Evolutionary conservation across 2,113 vertebrate genomes (phyloP).

Genomic region (Morone saxatilis): DNA sequence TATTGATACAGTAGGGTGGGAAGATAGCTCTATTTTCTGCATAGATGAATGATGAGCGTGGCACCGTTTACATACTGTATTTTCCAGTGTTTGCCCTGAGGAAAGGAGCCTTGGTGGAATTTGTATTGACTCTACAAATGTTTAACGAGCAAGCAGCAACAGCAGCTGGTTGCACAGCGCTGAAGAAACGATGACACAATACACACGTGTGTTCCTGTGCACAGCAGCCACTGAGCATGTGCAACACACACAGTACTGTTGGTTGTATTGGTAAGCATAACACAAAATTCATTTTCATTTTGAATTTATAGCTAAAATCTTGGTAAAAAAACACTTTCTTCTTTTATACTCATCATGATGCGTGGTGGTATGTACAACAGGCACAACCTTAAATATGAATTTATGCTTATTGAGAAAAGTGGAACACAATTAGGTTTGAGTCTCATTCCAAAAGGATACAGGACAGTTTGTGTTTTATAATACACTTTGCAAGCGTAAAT

Average conservation of each 20-base stretch:
- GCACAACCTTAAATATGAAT: neutral
- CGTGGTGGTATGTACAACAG: neutral
- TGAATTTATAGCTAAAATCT: neutral
- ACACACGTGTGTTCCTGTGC: conserved; percentile 47
- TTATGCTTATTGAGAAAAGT: neutral
- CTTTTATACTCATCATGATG: neutral
- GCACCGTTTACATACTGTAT: conserved; percentile 75
- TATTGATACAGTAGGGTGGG: conserved; percentile 74
- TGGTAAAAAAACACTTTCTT: neutral
- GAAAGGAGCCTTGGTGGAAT: conserved; percentile 78
- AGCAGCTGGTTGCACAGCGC: conserved; percentile 71
- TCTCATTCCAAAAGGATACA: neutral
- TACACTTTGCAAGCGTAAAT: neutral
- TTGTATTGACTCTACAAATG: conserved; percentile 84
- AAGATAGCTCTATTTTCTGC: conserved; percentile 73
- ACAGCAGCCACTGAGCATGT: conserved; percentile 33
- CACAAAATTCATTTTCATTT: conserved; percentile 1
- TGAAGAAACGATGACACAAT: conserved; percentile 71
- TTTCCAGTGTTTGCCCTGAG: conserved; percentile 77
- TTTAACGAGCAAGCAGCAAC: conserved; percentile 82
- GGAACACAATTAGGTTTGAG: neutral
- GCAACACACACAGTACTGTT: neutral
- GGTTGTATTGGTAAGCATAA: neutral
- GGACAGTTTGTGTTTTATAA: neutral
- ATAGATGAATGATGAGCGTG: conserved; percentile 65